Percentiles rank a stretch among this genome's conserved stretches.
Conservation (phyloP, 1,140 invertebrate species). For the Spodoptera litura region DNA sequence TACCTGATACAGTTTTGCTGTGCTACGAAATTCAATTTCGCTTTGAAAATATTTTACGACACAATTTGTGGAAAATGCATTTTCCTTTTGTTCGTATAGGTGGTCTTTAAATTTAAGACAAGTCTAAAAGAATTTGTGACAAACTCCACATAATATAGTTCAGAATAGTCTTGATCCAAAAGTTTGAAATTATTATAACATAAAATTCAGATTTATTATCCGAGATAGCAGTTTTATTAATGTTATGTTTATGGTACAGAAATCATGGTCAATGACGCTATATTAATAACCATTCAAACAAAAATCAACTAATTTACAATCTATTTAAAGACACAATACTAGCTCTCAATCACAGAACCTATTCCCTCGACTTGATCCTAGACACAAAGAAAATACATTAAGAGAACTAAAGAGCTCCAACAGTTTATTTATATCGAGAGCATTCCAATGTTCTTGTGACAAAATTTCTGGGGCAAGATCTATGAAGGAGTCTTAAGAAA, state of each 20-base stretch:
- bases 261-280: no score
- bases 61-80: slow-evolving; percentile 20
- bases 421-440: slow-evolving; percentile 16
- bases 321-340: background rate
- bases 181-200: no score
- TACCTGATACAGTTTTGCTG: background rate
- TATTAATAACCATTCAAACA: no score
- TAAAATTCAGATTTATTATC: no score
- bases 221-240: no score
- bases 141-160: background rate
- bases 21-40: slow-evolving; percentile 23
- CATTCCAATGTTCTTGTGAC: slow-evolving; percentile 3
- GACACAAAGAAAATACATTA: slow-evolving; percentile 35
- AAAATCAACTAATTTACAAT: background rate
- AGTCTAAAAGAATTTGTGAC: background rate
- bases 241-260: no score
- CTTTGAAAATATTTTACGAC: slow-evolving; percentile 32
- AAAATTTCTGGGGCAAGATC: background rate
- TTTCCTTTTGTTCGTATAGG: slow-evolving; percentile 6
- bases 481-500: background rate
- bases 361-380: background rate
- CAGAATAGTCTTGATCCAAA: no score
- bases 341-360: slow-evolving; percentile 33
- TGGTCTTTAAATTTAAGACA: slow-evolving; percentile 2
- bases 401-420: slow-evolving; percentile 16